Evolutionary conservation across 2,888 invertebrate species (phyloP).

Genomic region (Andricus curvator): DNA sequence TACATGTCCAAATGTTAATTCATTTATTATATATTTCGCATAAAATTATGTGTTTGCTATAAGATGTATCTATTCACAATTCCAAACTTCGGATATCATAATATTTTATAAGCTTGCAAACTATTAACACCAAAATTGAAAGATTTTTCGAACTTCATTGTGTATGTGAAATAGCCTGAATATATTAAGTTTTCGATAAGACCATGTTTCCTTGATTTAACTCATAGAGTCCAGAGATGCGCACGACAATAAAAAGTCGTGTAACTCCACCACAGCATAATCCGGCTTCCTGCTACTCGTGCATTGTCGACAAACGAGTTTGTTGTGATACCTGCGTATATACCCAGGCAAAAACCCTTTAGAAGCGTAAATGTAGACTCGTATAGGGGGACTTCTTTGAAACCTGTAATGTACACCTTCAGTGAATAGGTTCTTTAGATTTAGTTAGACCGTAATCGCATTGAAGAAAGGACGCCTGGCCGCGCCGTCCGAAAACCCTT

Average conservation of each 20-base stretch:
- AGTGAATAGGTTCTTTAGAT: constrained; percentile 6
- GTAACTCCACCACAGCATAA: not conserved
- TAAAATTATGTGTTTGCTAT: too few relatives aligned
- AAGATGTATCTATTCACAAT: too few relatives aligned
- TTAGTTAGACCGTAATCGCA: constrained; percentile 27
- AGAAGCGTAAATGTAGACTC: not conserved
- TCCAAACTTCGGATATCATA: too few relatives aligned
- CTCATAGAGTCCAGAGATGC: not conserved
- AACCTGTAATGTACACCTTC: constrained; percentile 31
- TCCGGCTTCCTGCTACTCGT: not conserved
- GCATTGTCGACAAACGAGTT: constrained; percentile 3
- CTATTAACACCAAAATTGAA: too few relatives aligned
- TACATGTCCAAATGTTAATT: too few relatives aligned
- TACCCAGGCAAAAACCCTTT: constrained; percentile 5
- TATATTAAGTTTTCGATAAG: not conserved
- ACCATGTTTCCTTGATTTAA: not conserved
- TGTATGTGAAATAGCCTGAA: not conserved
- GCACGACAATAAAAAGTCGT: not conserved
- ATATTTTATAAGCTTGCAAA: too few relatives aligned
- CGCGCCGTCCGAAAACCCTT: constrained; percentile 8
- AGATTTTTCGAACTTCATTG: not conserved
- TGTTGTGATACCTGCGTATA: constrained; percentile 15
- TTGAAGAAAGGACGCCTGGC: not conserved
- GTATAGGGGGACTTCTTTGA: not conserved
- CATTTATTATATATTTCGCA: too few relatives aligned